Conservation (phyloP, 2,888 invertebrate genomes). For the Toxonevra muliebris region DNA sequence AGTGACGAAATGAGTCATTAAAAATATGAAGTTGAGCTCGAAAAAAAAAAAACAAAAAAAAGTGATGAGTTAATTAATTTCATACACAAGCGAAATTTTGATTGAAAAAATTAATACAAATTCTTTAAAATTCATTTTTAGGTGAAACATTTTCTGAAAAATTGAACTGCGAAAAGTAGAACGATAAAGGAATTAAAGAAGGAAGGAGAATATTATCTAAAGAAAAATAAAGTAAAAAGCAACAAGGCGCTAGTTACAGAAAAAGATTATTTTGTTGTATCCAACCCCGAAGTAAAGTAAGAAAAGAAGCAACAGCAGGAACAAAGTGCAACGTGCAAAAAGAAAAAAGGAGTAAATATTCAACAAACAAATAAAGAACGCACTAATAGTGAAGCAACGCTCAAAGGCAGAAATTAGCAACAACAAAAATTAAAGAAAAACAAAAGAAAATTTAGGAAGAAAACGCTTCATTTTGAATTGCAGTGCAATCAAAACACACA, state of each 20-base stretch:
- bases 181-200: constrained; percentile 15
- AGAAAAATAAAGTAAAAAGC: constrained; percentile 28
- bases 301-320: neutral
- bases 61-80: constrained; percentile 35
- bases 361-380: neutral
- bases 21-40: constrained; percentile 26
- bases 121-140: constrained; percentile 25
- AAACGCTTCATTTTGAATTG: neutral
- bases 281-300: neutral
- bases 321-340: constrained; percentile 18
- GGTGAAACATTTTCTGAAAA: constrained; percentile 14
- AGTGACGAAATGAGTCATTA: constrained; percentile 38
- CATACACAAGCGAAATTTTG: constrained; percentile 10
- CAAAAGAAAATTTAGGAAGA: constrained; percentile 5
- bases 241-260: constrained; percentile 20
- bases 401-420: constrained; percentile 2
- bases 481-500: neutral
- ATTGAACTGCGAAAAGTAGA: constrained; percentile 20
- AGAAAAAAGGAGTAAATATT: constrained; percentile 14
- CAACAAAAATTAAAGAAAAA: constrained; percentile 7
- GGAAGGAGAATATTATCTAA: constrained; percentile 14
- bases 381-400: neutral
- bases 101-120: constrained; percentile 25
- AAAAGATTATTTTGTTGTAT: neutral
- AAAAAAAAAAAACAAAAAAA: constrained; percentile 14